These are phyloP conservation scores for Pseudois nayaur DNA, from an alignment of 2,113 vertebrate genomes.

Conservation along the genomic window DNA sequence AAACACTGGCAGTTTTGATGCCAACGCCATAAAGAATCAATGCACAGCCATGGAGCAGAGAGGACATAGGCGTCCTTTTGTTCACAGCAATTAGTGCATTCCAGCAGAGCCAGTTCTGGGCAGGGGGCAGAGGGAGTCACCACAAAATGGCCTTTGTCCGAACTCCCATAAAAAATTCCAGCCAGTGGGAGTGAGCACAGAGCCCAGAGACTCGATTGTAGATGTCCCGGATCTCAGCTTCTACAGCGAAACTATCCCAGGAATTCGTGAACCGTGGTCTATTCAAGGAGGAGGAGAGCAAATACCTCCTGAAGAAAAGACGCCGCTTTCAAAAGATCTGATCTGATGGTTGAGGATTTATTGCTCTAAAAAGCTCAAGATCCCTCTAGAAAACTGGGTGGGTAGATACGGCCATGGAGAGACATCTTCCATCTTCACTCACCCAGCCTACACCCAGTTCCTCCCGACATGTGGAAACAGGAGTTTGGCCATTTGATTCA, in stretches of 20 bases:
- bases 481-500: neutral
- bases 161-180: conserved; percentile 59
- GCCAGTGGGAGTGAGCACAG: conserved; percentile 48
- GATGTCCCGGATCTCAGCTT: conserved; percentile 36
- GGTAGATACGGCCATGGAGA: neutral
- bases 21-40: conserved; percentile 49
- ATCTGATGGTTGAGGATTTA: neutral
- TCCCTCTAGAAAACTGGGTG: neutral
- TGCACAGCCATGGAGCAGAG: neutral
- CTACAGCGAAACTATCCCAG: conserved; percentile 35
- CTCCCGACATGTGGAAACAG: neutral
- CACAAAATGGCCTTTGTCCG: conserved; percentile 74
- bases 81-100: conserved; percentile 76
- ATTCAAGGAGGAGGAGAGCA: neutral
- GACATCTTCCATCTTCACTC: neutral
- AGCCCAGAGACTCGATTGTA: conserved; percentile 42
- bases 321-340: neutral
- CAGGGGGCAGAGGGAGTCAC: conserved; percentile 57
- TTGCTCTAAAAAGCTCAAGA: neutral
- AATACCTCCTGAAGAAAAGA: conserved; percentile 14
- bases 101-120: conserved; percentile 71
- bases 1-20: conserved; percentile 37
- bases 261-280: conserved; percentile 47
- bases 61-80: conserved; percentile 73
- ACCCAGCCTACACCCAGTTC: too few species aligned